A percentile compares a stretch with the other conserved stretches of the same genome.
phyloP scores from a whole-genome alignment of 2,888 invertebrate genomes.

The Drosophila borborema region DNA sequence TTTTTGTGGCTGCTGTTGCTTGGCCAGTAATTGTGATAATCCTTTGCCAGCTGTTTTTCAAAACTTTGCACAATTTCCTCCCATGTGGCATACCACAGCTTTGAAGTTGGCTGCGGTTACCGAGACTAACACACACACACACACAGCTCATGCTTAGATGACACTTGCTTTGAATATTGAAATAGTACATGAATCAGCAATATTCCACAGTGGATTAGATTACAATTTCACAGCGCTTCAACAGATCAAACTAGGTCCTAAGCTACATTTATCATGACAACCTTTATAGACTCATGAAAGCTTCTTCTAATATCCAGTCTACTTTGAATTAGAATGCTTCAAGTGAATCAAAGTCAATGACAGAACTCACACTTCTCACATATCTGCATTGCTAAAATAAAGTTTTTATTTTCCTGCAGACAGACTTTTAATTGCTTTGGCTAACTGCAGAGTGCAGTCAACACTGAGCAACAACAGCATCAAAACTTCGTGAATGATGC shows the following conservation, averaged over 20 bases:
- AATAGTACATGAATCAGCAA: not conserved
- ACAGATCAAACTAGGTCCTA: not conserved
- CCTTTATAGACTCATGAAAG: not conserved
- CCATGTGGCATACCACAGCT: conserved; percentile 42
- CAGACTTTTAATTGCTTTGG: not conserved
- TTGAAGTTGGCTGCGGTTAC: conserved; percentile 14
- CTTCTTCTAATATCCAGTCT: not conserved
- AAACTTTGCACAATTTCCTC: conserved; percentile 34
- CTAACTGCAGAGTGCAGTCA: not conserved
- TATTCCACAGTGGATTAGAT: not conserved
- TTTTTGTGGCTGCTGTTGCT: conserved; percentile 26
- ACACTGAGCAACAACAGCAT: not conserved
- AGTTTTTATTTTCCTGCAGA: not conserved
- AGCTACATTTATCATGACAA: not conserved
- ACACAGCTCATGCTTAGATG: conserved; percentile 1
- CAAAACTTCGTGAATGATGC: not conserved
- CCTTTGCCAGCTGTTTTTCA: conserved; percentile 34
- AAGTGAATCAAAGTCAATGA: not conserved
- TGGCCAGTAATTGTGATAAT: conserved; percentile 55
- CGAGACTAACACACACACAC: not conserved
- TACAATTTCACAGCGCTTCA: not conserved
- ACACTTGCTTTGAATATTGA: conserved; percentile 16
- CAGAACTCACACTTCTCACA: not conserved
- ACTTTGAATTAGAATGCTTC: too few relatives aligned
- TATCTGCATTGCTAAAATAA: not conserved